Percentiles rank a stretch among this genome's conserved stretches.
Conservation (phyloP, 2,797 vertebrate species). For the Catostomus latipinnis region DNA sequence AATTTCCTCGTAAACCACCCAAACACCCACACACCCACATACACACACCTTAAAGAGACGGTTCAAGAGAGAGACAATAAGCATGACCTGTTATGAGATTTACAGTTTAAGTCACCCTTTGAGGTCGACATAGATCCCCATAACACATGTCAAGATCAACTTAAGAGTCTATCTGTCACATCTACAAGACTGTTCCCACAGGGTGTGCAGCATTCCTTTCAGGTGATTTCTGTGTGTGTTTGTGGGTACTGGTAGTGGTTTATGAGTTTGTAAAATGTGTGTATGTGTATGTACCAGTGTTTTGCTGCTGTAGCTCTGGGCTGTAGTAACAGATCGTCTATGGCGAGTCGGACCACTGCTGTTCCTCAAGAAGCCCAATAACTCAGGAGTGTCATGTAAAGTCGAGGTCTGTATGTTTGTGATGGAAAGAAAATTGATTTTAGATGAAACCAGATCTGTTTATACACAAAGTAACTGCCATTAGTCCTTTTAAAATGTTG, state of each 20-base stretch:
- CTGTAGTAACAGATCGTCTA: slow-evolving; percentile 76
- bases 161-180: slow-evolving; percentile 26
- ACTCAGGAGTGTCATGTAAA: slow-evolving; percentile 88
- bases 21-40: slow-evolving; percentile 15
- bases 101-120: slow-evolving; percentile 39
- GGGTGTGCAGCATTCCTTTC: background rate
- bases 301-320: slow-evolving; percentile 80
- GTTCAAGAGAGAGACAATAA: slow-evolving; percentile 15
- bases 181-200: slow-evolving; percentile 33
- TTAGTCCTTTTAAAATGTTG: no score
- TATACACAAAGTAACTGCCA: no score
- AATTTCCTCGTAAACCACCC: no score
- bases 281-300: slow-evolving; percentile 82
- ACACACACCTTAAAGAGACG: background rate
- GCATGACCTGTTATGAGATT: slow-evolving; percentile 36
- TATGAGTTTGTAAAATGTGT: background rate
- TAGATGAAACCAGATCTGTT: no score
- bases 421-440: no score
- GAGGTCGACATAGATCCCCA: slow-evolving; percentile 34
- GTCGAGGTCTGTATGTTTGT: slow-evolving; percentile 67
- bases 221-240: slow-evolving; percentile 25
- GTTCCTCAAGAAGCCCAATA: slow-evolving; percentile 90
- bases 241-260: background rate
- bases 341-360: slow-evolving; percentile 79
- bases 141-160: slow-evolving; percentile 37